Evolutionary conservation across 2,797 vertebrate species (phyloP), one percentile per base, ranked within the genome.

Genomic region (Cossypha polioptera): DNA sequence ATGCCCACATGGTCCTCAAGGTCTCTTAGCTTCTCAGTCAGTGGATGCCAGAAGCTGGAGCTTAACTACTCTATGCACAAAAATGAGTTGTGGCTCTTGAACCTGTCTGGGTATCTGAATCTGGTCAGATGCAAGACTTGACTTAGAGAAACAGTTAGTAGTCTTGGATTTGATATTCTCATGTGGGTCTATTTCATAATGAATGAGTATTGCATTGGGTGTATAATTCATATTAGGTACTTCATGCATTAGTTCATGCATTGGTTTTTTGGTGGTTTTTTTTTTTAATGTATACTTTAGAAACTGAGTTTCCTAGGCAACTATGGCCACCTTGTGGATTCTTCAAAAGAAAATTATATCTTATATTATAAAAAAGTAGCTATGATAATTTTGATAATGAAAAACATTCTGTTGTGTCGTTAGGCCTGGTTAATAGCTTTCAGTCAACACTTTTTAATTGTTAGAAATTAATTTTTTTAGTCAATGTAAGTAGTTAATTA

Each of bases 301-400:
- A 50, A 84, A 73, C 14, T 66, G 10, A 8, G n/a, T 93, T 90
- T 81, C 66, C 62, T 57, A 81, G 74, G 65, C 40, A 90, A 63
- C 73, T 90, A 80, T 88, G 80, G 94, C 88, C 91, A 94, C 92
- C 91, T 94, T 90, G 91, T 94, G 94, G 87, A 94, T 86, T 91
- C 58, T 67, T 45, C 43, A 79, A 58, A 86, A 40, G 29, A 42
- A 93, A 62, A 62, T 51, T 4, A 1, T 21, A 38, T 40, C 66
- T 80, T 59, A 11, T 57, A 11, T 45, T 57, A 7, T 33, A 36
- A 59, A 21, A 62, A 16, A n/a, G 9, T 29, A 50, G 7, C 4
- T 61, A 43, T 33, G 47, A 36, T 6, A 54, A 16, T 81, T 84
- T 77, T 65, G 5, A 31, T 75, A 45, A 36, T 55, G 81, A 72